Evolutionary conservation across 2,113 vertebrate species (phyloP).

Genomic region (Rissa tridactyla): DNA sequence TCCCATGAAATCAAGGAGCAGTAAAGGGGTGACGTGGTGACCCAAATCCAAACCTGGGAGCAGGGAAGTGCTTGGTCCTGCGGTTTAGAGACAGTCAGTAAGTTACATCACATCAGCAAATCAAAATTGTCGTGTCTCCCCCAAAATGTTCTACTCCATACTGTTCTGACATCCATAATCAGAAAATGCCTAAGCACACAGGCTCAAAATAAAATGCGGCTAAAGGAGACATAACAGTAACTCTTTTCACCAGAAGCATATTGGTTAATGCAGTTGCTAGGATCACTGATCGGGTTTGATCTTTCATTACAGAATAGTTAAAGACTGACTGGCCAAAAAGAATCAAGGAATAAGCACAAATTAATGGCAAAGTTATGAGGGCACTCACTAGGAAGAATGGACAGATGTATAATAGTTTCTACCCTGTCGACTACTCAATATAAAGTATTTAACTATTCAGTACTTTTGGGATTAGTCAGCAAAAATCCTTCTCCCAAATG

Average conservation of each 20-base stretch:
- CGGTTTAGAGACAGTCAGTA: background rate
- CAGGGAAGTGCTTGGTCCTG: background rate
- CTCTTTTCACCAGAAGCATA: background rate
- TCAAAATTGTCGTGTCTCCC: background rate
- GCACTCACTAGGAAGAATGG: background rate
- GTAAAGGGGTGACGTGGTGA: background rate
- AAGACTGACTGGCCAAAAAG: background rate
- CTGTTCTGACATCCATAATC: background rate
- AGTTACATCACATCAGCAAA: background rate
- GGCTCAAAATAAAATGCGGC: background rate
- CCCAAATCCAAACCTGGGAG: background rate
- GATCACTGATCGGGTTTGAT: background rate
- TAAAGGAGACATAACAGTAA: background rate
- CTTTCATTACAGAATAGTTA: background rate
- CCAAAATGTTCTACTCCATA: background rate
- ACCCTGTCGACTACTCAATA: background rate
- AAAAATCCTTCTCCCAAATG: background rate
- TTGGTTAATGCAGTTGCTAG: background rate
- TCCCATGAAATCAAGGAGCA: background rate
- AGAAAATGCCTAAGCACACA: background rate
- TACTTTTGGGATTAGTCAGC: background rate
- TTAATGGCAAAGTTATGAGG: background rate
- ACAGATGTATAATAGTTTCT: slow-evolving; percentile 9
- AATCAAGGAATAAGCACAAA: background rate
- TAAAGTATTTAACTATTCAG: slow-evolving; percentile 19